Evolutionary conservation across 2,113 vertebrate genomes (phyloP).

Genomic region (Apus apus): DNA sequence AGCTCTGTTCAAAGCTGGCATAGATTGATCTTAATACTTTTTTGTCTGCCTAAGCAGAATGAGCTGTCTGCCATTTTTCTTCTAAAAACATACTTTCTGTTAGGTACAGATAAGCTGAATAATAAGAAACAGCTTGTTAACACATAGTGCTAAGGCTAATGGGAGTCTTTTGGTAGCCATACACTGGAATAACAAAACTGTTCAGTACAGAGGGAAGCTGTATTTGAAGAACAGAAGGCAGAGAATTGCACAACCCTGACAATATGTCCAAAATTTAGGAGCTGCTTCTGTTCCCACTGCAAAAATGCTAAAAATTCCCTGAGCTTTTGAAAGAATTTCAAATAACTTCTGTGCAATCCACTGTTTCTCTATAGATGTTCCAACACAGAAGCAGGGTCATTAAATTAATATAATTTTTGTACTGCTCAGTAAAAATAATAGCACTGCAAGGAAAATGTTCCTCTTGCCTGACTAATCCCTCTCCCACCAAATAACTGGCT

Average conservation of each 20-base stretch:
- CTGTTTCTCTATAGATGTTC: neutral
- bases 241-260: neutral
- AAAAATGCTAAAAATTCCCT: neutral
- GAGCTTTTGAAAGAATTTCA: neutral
- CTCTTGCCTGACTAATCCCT: neutral
- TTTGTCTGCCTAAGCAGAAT: neutral
- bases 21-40: neutral
- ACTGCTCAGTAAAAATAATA: neutral
- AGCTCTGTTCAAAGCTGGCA: neutral
- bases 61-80: neutral
- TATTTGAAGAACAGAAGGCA: conserved; percentile 12
- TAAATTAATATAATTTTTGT: neutral
- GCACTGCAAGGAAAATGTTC: neutral
- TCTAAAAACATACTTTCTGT: neutral
- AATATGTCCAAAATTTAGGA: neutral
- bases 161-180: neutral
- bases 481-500: neutral
- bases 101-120: neutral
- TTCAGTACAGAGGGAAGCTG: neutral
- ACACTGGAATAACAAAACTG: neutral
- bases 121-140: conserved; percentile 7
- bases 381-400: neutral
- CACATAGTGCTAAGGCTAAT: neutral
- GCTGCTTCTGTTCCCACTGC: neutral
- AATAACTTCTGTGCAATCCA: neutral